Percentiles rank a stretch among this genome's conserved stretches.
phyloP scores from a whole-genome alignment of 2,888 invertebrate species.

The Mimumesa dahlbomi region DNA sequence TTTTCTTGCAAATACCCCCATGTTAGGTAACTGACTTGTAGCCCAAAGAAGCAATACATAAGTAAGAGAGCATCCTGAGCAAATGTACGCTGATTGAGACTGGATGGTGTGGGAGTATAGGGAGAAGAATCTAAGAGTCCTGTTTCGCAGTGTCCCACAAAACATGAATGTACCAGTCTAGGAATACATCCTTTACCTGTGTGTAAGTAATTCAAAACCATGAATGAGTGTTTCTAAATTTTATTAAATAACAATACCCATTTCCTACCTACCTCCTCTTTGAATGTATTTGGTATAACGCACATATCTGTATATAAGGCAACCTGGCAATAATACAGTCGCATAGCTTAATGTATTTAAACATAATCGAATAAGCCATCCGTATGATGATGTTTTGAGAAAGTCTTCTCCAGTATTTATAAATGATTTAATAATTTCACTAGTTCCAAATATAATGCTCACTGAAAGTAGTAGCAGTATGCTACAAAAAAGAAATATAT shows the following conservation, averaged over 20 bases:
- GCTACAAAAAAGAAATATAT: conserved; percentile 69
- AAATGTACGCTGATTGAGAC: conserved; percentile 80
- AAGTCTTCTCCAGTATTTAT: conserved; percentile 70
- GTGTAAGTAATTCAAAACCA: conserved; percentile 36
- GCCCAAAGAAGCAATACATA: conserved; percentile 90
- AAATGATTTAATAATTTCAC: conserved; percentile 77
- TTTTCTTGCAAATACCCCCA: conserved; percentile 99
- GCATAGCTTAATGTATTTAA: conserved; percentile 93
- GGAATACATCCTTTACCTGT: conserved; percentile 80
- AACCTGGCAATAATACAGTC: conserved; percentile 93
- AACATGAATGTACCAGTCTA: conserved; percentile 81
- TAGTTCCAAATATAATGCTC: conserved; percentile 80
- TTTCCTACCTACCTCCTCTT: conserved; percentile 84
- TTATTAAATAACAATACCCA: neutral
- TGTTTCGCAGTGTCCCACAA: conserved; percentile 81
- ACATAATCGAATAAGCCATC: conserved; percentile 89
- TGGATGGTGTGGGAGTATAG: conserved; percentile 69
- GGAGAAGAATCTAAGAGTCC: conserved; percentile 77
- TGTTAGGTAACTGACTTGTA: conserved; percentile 94
- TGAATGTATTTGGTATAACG: conserved; percentile 90
- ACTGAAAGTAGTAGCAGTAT: conserved; percentile 80
- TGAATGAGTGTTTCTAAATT: neutral
- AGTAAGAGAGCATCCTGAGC: conserved; percentile 84
- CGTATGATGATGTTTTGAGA: conserved; percentile 80
- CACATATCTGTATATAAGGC: conserved; percentile 90